A percentile compares a stretch with the other conserved stretches of the same genome.
These are phyloP conservation scores for Scaeva pyrastri DNA, from an alignment of 2,888 invertebrate species.

Conservation along the genomic window DNA sequence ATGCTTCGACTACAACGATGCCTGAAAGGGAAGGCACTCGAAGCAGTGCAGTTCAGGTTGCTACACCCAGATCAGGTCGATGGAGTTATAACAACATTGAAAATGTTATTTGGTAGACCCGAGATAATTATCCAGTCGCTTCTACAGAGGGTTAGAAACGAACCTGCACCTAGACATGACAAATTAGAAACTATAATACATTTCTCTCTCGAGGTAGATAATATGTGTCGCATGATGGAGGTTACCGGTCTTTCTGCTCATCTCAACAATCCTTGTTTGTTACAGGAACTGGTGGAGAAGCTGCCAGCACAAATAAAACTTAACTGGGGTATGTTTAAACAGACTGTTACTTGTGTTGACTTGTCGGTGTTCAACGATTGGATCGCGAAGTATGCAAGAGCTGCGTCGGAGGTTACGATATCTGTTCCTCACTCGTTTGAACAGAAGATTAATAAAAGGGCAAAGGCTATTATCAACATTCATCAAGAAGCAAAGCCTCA, in stretches of 20 bases:
- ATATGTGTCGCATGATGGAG: conserved; percentile 22
- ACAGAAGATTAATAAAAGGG: neutral
- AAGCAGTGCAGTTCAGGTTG: conserved; percentile 40
- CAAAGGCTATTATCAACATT: conserved; percentile 7
- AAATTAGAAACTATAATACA: conserved; percentile 30
- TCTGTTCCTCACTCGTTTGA: neutral
- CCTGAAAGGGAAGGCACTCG: conserved; percentile 14
- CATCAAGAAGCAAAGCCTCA: conserved; percentile 22
- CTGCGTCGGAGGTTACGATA: conserved; percentile 29
- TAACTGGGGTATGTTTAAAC: conserved; percentile 37
- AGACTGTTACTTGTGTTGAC: neutral
- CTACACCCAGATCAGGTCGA: conserved; percentile 33
- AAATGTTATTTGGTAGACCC: conserved; percentile 31
- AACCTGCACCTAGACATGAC: conserved; percentile 18
- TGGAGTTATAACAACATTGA: conserved; percentile 10
- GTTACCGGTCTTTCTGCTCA: conserved; percentile 4
- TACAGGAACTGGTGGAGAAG: conserved; percentile 39
- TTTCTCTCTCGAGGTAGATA: conserved; percentile 24
- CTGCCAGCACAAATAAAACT: conserved; percentile 27
- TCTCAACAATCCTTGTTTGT: conserved; percentile 38
- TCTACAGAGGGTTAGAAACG: conserved; percentile 16
- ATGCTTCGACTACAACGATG: conserved; percentile 28
- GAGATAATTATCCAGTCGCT: conserved; percentile 29
- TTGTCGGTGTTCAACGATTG: conserved; percentile 19
- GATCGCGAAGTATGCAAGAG: conserved; percentile 6